Evolutionary conservation across 2,113 vertebrate genomes (phyloP).

Genomic region (Oceanodroma tethys): DNA sequence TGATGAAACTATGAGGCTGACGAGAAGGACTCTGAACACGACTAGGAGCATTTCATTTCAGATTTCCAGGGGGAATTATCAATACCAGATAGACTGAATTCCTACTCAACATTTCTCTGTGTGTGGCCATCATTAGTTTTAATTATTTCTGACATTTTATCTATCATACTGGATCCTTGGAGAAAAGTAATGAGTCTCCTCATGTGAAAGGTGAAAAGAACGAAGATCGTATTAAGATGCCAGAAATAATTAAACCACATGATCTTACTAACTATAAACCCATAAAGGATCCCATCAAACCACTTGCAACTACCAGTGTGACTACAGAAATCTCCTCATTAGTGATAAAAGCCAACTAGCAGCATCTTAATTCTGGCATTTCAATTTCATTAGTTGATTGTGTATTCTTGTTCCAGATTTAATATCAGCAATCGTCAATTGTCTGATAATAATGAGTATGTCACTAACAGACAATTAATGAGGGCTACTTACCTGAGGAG

Average conservation of each 20-base stretch:
- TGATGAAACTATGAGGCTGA: neutral
- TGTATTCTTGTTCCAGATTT: neutral
- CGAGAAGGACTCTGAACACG: neutral
- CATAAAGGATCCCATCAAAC: slow-evolving; percentile 35
- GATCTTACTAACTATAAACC: slow-evolving; percentile 5
- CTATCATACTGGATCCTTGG: slow-evolving; percentile 9
- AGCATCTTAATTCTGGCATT: slow-evolving; percentile 5
- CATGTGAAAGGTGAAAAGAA: slow-evolving; percentile 20
- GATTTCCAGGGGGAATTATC: neutral
- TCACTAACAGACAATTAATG: neutral
- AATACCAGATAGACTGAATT: neutral
- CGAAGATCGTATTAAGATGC: neutral
- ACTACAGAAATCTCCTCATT: slow-evolving; percentile 26
- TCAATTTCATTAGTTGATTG: neutral
- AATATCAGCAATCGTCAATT: neutral
- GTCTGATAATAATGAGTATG: neutral
- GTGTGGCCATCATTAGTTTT: neutral
- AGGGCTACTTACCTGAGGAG: neutral
- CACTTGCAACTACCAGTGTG: neutral
- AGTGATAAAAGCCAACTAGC: slow-evolving; percentile 9
- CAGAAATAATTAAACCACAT: slow-evolving; percentile 29
- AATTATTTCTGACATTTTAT: slow-evolving; percentile 63
- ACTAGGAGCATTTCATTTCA: neutral
- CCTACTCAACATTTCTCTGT: neutral
- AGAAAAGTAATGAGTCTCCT: slow-evolving; percentile 19